phyloP scores from a whole-genome alignment of 2,113 vertebrate genomes.

The Nothocercus julius region DNA sequence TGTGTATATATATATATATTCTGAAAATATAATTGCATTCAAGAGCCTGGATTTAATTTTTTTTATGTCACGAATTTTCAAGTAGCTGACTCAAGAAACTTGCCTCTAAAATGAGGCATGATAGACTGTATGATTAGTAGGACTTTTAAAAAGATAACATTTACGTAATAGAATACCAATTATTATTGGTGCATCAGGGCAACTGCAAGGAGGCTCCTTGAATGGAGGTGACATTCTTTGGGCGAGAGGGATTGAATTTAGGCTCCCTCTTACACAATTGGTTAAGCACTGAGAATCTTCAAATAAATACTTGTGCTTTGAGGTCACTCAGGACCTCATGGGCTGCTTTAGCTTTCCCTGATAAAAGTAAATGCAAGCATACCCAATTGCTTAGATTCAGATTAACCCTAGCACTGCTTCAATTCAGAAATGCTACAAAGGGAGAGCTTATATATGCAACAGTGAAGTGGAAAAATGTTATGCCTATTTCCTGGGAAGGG shows the following conservation, averaged over 20 bases:
- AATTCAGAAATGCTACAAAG: constrained; percentile 74
- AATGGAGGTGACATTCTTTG: constrained; percentile 57
- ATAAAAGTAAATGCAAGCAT: constrained; percentile 72
- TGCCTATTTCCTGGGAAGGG: constrained; percentile 57
- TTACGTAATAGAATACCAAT: background rate
- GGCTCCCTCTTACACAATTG: constrained; percentile 49
- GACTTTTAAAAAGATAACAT: background rate
- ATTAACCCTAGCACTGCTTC: constrained; percentile 72
- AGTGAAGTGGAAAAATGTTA: constrained; percentile 60
- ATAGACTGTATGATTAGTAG: background rate
- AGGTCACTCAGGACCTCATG: constrained; percentile 55
- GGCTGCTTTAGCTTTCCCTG: constrained; percentile 63
- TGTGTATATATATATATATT: background rate
- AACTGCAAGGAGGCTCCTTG: background rate
- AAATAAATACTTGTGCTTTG: constrained; percentile 51
- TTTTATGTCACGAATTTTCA: background rate
- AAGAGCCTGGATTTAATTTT: background rate
- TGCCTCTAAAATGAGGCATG: background rate
- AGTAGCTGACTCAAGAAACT: background rate
- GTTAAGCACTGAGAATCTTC: constrained; percentile 52
- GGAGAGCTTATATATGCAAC: constrained; percentile 56
- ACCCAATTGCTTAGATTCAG: constrained; percentile 77
- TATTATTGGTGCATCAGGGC: background rate
- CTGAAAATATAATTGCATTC: background rate
- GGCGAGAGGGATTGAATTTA: constrained; percentile 21